A percentile compares a stretch with the other conserved stretches of the same genome.
Evolutionary conservation across 2,113 vertebrate species (phyloP).

Genomic region (Hepsetus odoe): DNA sequence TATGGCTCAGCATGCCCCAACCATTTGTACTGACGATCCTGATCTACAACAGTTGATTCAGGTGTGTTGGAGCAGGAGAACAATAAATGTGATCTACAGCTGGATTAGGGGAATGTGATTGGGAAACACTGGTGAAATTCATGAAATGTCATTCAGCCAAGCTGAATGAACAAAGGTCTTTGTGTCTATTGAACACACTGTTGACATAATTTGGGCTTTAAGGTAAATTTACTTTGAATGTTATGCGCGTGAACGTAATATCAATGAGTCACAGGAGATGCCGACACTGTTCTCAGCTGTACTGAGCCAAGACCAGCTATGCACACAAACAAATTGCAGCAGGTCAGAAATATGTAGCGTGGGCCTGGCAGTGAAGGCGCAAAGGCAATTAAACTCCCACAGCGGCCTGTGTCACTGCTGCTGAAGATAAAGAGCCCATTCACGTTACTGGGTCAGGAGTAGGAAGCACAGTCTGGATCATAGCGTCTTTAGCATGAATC

Average conservation of each 20-base stretch:
- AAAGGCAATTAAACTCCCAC: conserved; percentile 80
- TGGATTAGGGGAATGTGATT: background rate
- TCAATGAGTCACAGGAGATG: conserved; percentile 3
- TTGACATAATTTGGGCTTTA: background rate
- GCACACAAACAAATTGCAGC: conserved; percentile 78
- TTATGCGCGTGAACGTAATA: background rate
- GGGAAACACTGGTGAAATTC: background rate
- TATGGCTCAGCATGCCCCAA: too few relatives aligned
- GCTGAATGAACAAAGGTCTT: background rate
- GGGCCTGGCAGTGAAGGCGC: conserved; percentile 74
- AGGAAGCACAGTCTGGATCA: conserved; percentile 70
- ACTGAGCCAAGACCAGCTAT: conserved; percentile 58
- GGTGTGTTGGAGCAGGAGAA: background rate
- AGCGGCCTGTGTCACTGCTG: conserved; percentile 64
- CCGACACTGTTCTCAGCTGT: conserved; percentile 5
- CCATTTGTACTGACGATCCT: background rate
- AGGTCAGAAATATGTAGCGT: conserved; percentile 77
- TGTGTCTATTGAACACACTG: background rate
- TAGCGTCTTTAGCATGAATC: conserved; percentile 68
- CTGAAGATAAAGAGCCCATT: conserved; percentile 71
- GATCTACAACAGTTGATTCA: background rate
- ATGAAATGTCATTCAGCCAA: background rate
- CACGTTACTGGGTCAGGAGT: conserved; percentile 63
- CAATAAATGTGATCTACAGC: background rate
- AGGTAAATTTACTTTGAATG: conserved; percentile 11